These are phyloP conservation scores for Coptodon rendalli DNA, from an alignment of 2,113 vertebrate species.

Conservation along the genomic window DNA sequence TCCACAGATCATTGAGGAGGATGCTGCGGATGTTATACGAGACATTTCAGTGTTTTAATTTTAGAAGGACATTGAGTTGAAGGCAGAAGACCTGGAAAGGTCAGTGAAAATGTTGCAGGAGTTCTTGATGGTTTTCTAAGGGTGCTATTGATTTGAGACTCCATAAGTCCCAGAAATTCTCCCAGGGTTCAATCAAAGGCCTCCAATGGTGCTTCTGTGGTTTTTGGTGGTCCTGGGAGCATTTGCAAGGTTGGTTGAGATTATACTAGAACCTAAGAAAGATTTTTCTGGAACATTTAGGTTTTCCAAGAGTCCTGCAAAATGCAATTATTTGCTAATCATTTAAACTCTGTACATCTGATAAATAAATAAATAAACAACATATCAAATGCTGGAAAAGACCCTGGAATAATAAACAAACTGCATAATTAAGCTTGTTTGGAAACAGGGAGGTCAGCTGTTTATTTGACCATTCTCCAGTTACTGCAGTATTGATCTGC, in stretches of 20 bases:
- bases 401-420: background rate
- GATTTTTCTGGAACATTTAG: background rate
- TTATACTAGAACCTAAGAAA: background rate
- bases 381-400: background rate
- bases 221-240: background rate
- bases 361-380: background rate
- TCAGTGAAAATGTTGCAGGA: background rate
- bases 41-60: background rate
- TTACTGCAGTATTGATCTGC: background rate
- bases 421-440: background rate
- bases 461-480: background rate
- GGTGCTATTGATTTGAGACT: background rate
- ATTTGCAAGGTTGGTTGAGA: background rate
- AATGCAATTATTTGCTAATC: background rate
- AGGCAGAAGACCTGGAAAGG: background rate
- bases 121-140: background rate
- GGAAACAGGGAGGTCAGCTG: background rate
- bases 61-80: background rate
- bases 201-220: background rate
- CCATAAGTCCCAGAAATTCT: background rate
- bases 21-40: background rate
- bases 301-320: background rate
- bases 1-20: background rate
- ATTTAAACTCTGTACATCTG: background rate
- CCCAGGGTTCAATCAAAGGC: background rate